Conservation (phyloP, 1,140 invertebrate species). For the Oreohelix idahoensis region DNA sequence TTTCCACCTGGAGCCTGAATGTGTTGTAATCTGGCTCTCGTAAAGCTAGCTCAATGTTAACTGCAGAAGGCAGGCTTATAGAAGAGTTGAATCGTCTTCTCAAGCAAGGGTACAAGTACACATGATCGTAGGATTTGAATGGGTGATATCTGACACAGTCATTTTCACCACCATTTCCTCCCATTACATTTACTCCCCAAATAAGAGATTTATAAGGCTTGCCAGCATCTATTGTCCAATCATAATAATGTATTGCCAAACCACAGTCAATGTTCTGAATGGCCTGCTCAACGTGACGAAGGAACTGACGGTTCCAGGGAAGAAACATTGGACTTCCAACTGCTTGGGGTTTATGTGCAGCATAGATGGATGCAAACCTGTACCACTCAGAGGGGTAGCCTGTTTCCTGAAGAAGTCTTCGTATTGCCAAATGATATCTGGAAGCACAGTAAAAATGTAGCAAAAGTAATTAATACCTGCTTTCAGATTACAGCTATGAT, state of each 20-base stretch:
- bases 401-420: constrained; percentile 46
- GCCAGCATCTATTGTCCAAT: constrained; percentile 66
- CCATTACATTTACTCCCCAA: constrained; percentile 62
- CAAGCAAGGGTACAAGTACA: constrained; percentile 60
- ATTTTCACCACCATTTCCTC: constrained; percentile 58
- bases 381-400: constrained; percentile 58
- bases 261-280: constrained; percentile 59
- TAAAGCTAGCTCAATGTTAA: constrained; percentile 59
- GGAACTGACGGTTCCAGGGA: constrained; percentile 62
- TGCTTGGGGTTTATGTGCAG: constrained; percentile 57
- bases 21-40: constrained; percentile 53
- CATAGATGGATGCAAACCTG: constrained; percentile 56
- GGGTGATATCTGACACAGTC: constrained; percentile 63
- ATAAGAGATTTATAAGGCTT: constrained; percentile 52
- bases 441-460: not conserved
- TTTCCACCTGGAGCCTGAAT: constrained; percentile 58
- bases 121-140: constrained; percentile 59
- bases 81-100: constrained; percentile 55
- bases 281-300: constrained; percentile 56
- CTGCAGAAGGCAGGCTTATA: constrained; percentile 58
- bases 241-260: constrained; percentile 64
- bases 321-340: constrained; percentile 55
- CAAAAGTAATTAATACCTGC: not conserved
- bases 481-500: too few relatives aligned
- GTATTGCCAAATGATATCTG: constrained; percentile 53